Percentiles rank a stretch among this genome's conserved stretches.
phyloP scores from a whole-genome alignment of 2,797 vertebrate species.

The Fistularia tabacaria region DNA sequence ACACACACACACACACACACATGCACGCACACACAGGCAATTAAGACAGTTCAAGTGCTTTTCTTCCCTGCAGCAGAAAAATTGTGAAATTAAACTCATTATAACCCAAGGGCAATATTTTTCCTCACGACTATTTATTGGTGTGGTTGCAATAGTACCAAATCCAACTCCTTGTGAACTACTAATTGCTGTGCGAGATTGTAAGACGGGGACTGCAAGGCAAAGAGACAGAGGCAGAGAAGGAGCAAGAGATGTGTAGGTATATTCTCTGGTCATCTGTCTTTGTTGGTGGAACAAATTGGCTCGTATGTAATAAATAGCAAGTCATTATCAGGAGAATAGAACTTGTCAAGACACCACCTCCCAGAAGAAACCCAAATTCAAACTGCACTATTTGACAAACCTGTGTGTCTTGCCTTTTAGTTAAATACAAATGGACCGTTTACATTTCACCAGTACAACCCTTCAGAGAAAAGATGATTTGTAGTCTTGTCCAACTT shows the following conservation, averaged over 20 bases:
- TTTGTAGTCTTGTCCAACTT: constrained; percentile 27
- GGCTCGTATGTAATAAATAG: constrained; percentile 49
- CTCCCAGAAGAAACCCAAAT: constrained; percentile 24
- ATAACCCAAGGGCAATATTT: constrained; percentile 23
- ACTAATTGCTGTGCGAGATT: constrained; percentile 19
- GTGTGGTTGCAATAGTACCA: constrained; percentile 67
- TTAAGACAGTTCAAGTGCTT: constrained; percentile 3
- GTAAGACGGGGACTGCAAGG: constrained; percentile 11
- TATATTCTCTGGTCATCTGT: constrained; percentile 43
- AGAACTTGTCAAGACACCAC: constrained; percentile 37
- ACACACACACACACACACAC: constrained; percentile 6
- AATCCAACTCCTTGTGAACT: constrained; percentile 28
- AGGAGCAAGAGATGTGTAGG: background rate
- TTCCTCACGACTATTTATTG: constrained; percentile 30
- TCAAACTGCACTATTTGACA: constrained; percentile 31
- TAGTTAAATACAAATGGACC: constrained; percentile 28
- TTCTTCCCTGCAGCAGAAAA: constrained; percentile 11
- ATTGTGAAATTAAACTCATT: constrained; percentile 23
- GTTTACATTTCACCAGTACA: background rate
- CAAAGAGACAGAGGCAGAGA: constrained; percentile 5
- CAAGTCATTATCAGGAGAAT: constrained; percentile 36
- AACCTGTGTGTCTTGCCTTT: constrained; percentile 13
- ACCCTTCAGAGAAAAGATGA: constrained; percentile 9
- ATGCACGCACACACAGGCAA: constrained; percentile 8
- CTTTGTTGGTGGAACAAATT: constrained; percentile 61